Evolutionary conservation across 2,797 vertebrate species (phyloP).

Genomic region (Danio albolineatus): DNA sequence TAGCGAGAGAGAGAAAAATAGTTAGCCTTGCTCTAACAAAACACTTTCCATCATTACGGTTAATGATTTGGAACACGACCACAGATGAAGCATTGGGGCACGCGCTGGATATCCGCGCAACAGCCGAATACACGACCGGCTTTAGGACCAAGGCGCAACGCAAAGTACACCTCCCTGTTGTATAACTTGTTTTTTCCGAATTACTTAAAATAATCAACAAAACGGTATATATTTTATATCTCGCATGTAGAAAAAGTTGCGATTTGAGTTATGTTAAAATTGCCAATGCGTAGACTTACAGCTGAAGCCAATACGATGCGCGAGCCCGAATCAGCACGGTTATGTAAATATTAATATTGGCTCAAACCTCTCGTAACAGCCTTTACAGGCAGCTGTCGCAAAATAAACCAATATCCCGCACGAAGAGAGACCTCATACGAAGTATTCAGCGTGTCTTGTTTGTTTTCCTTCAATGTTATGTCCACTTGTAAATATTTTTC

Average conservation of each 20-base stretch:
- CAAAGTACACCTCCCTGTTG: slow-evolving; percentile 67
- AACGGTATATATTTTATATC: not conserved
- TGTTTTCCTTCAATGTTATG: not conserved
- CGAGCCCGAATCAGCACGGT: slow-evolving; percentile 42
- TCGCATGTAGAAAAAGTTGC: not conserved
- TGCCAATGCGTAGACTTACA: not conserved
- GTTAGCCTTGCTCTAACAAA: slow-evolving; percentile 81
- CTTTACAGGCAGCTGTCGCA: too few species aligned
- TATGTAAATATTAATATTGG: slow-evolving; percentile 57
- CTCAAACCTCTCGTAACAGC: not conserved
- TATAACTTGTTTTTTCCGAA: slow-evolving; percentile 82
- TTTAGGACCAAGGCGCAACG: slow-evolving; percentile 70
- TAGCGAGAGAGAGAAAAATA: not conserved
- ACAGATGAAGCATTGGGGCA: slow-evolving; percentile 74
- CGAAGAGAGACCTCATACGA: not conserved
- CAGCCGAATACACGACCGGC: slow-evolving; percentile 56
- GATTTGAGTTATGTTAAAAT: not conserved
- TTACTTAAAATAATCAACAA: slow-evolving; percentile 41
- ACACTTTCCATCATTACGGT: slow-evolving; percentile 77
- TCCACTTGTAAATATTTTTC: slow-evolving; percentile 16
- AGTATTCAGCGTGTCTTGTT: not conserved
- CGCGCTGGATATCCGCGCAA: slow-evolving; percentile 39
- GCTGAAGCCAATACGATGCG: not conserved
- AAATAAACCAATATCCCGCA: not conserved
- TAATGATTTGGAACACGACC: slow-evolving; percentile 57